Evolutionary conservation across 23 tunicate genomes (phyloP), one percentile per base, ranked within the genome.

Genomic region (Oikopleura dioica): DNA sequence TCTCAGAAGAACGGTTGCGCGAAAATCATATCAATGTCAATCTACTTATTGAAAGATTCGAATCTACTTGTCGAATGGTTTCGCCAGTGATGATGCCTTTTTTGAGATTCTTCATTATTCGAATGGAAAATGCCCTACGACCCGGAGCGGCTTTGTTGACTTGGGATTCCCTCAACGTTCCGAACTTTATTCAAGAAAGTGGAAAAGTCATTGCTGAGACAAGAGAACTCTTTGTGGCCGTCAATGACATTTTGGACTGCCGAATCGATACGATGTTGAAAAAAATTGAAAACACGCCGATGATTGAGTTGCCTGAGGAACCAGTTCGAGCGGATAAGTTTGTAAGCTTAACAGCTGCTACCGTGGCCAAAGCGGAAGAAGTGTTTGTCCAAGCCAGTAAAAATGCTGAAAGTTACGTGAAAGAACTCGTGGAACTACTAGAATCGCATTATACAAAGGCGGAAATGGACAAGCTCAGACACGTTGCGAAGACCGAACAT

Each of bases 101-200:
- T 68, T 68, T 94, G 76, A 83, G 81, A 76, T 94, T 94, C 1
- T 84, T 94, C 31, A 79, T 94, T 2, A 38, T 72, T 32, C 75
- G 99, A 51, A 87, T 94, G 34, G 99, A 94, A 35, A 94, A 83
- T 36, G 79, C 79, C 30, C 59, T 94, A 26, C n/a, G 35, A 77
- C 76, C 80, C 4, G 99, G 99, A 0, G 81, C 80, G 51, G 87
- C 99, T 12, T 38, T 82, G 5, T 76, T 94, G 83, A 94, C 87
- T 79, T 94, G 99, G 99, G 87, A 94, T 67, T 83, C 89, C 0
- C 55, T 94, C 76, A 94, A 94, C 76, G 87, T 94, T 35, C 83
- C 81, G 38, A 84, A 87, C 30, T 94, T 82, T 79, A 94, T 94
- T 37, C 68, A 79, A 36, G 95, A 94, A 35, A 88, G 83, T 38